Evolutionary conservation across 2,888 invertebrate species (phyloP).

Genomic region (Drosophila emarginata): DNA sequence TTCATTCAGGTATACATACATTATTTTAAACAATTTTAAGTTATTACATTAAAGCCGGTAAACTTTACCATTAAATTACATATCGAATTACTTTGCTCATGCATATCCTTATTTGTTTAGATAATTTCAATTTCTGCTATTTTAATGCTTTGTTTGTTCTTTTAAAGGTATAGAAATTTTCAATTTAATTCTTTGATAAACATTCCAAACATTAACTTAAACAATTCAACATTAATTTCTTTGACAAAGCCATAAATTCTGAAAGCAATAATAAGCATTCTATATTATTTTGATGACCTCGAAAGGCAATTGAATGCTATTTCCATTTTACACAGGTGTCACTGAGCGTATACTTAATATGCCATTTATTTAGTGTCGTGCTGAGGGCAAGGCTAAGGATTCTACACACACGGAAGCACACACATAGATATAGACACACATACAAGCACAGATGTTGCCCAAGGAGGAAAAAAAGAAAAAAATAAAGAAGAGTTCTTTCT

Average conservation of each 20-base stretch:
- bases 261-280: constrained; percentile 24
- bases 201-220: not conserved
- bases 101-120: no score
- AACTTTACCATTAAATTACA: no score
- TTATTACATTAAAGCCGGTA: no score
- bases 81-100: no score
- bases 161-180: no score
- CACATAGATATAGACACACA: constrained; percentile 22
- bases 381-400: constrained; percentile 58
- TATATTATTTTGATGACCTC: constrained; percentile 21
- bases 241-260: not conserved
- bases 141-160: no score
- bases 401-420: constrained; percentile 46
- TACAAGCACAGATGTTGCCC: constrained; percentile 21
- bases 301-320: constrained; percentile 24
- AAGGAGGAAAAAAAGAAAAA: not conserved
- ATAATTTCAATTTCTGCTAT: no score
- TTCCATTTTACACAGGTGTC: constrained; percentile 57
- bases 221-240: not conserved
- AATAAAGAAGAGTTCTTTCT: not conserved
- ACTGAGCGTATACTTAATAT: constrained; percentile 73
- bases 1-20: no score
- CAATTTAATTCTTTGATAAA: no score
- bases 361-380: constrained; percentile 65
- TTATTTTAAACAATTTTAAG: no score